Evolutionary conservation across 1,140 invertebrate species (phyloP), one percentile per base, ranked within the genome.

Genomic region (Drosophila burlai): DNA sequence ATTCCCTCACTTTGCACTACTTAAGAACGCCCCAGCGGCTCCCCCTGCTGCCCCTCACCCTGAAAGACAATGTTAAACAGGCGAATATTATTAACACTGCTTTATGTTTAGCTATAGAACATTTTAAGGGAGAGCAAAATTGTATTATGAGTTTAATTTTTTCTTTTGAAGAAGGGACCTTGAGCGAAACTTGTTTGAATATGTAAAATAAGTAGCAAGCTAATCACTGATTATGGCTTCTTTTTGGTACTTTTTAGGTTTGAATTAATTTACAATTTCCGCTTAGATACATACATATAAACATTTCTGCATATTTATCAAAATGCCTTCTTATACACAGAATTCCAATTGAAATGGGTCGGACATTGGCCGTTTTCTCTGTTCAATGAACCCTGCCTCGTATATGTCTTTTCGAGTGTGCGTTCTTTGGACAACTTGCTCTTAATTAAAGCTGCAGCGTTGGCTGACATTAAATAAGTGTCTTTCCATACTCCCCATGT

Each of bases 1-100:
- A 73, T 73, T 72, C 69, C 54, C 55, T 18, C 67, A 60, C 66
- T 73, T 73, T 71, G 54, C 52, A 60, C 52, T 71, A 50, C 67
- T 60, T 50, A 73, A 50, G 66, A 58, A 72, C 46, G 29, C 29
- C 45, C 43, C 43, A 31, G 4, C 24, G 66, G 38, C 26, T 49
- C 34, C 13, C 26, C 40, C 34, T n/a, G n/a, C n/a, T 11, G 29
- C 15, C 31, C 15, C 24, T n/a, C 34, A 21, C 18, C 21, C 38
- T 15, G 4, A 6, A 59, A 42, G 34, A 42, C 36, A 58, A 58
- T 71, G 21, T 24, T 21, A 34, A 42, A 18, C 52, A 29, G 50
- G 36, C 45, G 65, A 59, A 38, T 59, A 59, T 71, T 50, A 71
- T 71, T 52, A 43, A 42, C 29, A 36, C 45, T 26, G 52, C 21